Percentiles rank a stretch among this genome's conserved stretches.
These are phyloP conservation scores for Hippocampus abdominalis DNA, from an alignment of 2,113 vertebrate species.

Conservation along the genomic window DNA sequence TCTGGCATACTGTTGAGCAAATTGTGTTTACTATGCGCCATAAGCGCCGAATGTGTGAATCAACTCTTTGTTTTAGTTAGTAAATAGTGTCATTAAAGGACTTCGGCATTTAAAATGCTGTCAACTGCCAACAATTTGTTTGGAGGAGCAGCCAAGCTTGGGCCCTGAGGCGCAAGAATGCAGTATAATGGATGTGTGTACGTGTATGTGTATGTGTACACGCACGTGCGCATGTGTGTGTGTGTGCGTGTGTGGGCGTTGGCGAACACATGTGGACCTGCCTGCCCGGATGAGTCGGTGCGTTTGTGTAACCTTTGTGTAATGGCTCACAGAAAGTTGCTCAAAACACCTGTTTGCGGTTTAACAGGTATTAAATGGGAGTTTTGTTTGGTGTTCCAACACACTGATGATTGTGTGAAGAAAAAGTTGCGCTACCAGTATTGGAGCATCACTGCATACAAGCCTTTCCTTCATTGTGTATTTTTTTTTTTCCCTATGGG, in stretches of 20 bases:
- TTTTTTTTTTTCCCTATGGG: neutral
- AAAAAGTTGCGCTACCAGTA: constrained; percentile 19
- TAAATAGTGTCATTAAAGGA: constrained; percentile 76
- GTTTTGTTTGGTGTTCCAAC: constrained; percentile 34
- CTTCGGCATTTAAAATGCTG: constrained; percentile 64
- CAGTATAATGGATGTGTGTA: constrained; percentile 19
- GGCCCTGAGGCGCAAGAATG: constrained; percentile 59
- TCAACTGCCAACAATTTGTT: constrained; percentile 76
- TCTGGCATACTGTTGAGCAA: neutral
- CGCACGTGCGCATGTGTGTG: neutral
- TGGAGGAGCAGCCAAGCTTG: constrained; percentile 62
- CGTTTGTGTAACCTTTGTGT: constrained; percentile 19
- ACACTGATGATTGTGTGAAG: constrained; percentile 25
- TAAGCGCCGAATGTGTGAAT: constrained; percentile 64
- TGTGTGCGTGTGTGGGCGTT: constrained; percentile 1
- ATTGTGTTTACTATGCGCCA: constrained; percentile 33
- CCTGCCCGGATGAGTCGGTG: constrained; percentile 8
- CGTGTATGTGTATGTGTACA: too few relatives aligned
- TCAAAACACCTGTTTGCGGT: constrained; percentile 43
- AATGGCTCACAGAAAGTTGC: constrained; percentile 38
- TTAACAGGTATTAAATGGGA: constrained; percentile 30
- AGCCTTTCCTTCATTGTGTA: neutral
- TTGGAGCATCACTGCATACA: constrained; percentile 5
- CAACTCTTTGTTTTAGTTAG: constrained; percentile 76
- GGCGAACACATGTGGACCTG: constrained; percentile 5